These are phyloP conservation scores for Alentia gelatinosa DNA, from an alignment of 2,888 invertebrate genomes.

Conservation along the genomic window DNA sequence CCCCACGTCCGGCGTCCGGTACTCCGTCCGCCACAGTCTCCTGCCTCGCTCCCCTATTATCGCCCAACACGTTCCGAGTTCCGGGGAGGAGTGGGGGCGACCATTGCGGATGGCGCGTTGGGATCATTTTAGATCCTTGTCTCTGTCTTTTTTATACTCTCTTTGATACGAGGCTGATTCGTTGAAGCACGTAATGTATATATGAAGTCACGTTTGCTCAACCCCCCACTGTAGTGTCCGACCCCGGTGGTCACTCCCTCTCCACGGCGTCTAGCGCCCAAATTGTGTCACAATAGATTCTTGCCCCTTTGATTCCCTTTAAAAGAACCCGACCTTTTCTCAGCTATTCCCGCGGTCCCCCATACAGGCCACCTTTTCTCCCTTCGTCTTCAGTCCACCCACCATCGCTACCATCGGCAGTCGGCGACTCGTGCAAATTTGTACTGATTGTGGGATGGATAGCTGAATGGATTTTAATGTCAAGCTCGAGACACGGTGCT, in stretches of 20 bases:
- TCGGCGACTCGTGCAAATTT: neutral
- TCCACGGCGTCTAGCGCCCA: too few species aligned
- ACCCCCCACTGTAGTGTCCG: too few species aligned
- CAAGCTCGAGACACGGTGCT: neutral
- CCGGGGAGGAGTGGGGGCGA: too few species aligned
- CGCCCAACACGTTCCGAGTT: neutral
- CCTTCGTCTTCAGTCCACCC: neutral
- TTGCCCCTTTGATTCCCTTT: neutral
- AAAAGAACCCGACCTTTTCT: too few species aligned
- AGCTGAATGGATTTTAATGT: neutral
- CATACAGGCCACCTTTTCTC: too few species aligned
- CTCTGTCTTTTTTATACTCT: too few species aligned
- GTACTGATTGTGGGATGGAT: neutral
- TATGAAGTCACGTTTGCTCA: too few species aligned
- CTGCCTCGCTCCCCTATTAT: constrained; percentile 37
- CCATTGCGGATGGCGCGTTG: too few species aligned
- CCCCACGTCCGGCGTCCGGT: neutral
- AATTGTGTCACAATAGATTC: constrained; percentile 2
- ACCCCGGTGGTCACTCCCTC: too few species aligned
- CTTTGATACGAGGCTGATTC: too few species aligned
- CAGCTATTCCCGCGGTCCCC: neutral
- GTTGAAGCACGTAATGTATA: too few species aligned
- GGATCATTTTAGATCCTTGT: too few species aligned
- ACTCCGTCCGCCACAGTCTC: neutral
- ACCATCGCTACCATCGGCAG: neutral